Evolutionary conservation across 2,888 invertebrate species (phyloP).

Genomic region (Drosophila flavopinicola): DNA sequence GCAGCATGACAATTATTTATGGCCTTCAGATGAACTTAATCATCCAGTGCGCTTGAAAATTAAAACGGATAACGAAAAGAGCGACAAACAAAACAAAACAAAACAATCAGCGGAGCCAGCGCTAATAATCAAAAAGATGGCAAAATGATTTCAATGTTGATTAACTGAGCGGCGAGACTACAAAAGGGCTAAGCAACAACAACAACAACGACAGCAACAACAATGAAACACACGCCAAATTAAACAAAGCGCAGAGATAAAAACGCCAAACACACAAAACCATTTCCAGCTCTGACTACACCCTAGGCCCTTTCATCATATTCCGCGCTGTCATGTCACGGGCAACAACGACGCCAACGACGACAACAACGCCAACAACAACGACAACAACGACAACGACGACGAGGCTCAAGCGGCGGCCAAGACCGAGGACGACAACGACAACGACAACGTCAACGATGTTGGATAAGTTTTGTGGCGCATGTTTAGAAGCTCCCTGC

Average conservation of each 20-base stretch:
- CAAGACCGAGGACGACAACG: conserved; percentile 60
- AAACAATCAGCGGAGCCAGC: conserved; percentile 53
- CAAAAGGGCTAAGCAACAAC: conserved; percentile 66
- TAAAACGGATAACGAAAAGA: conserved; percentile 40
- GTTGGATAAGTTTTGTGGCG: conserved; percentile 76
- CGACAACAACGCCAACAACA: conserved; percentile 24
- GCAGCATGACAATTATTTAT: conserved; percentile 65
- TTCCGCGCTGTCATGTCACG: conserved; percentile 81
- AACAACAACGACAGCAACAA: conserved; percentile 39
- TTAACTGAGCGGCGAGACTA: conserved; percentile 76
- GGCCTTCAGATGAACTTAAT: conserved; percentile 66
- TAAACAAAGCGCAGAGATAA: conserved; percentile 71
- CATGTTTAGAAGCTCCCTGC: conserved; percentile 63
- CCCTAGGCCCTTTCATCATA: conserved; percentile 78
- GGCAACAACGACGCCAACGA: conserved; percentile 54
- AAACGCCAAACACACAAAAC: conserved; percentile 50
- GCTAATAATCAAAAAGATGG: conserved; percentile 78
- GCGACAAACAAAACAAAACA: conserved; percentile 16
- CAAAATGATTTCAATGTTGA: conserved; percentile 80
- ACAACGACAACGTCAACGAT: conserved; percentile 76
- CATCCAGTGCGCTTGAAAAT: conserved; percentile 55
- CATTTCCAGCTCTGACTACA: conserved; percentile 48
- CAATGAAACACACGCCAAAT: conserved; percentile 68
- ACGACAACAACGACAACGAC: conserved; percentile 9
- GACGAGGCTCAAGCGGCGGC: conserved; percentile 3